Conservation (phyloP, 2,888 invertebrate species). For the Therioaphis trifolii region DNA sequence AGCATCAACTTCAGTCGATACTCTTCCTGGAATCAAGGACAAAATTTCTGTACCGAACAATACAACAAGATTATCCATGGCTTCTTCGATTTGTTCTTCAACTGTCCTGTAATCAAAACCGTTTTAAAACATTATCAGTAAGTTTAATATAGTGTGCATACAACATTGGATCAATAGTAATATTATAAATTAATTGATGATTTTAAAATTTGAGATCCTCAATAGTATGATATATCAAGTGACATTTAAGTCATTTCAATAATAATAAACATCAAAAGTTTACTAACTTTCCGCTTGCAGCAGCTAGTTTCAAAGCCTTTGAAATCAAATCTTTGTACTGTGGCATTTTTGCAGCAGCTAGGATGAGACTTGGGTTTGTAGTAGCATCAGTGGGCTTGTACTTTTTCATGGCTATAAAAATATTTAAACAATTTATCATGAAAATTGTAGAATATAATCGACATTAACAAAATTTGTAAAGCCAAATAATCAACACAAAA, state of each 20-base stretch:
- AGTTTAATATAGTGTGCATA: too few species aligned
- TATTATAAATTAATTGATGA: too few species aligned
- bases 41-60: constrained; percentile 97
- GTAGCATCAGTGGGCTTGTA: constrained; percentile 99
- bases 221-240: too few species aligned
- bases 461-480: too few species aligned
- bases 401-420: constrained; percentile 86
- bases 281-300: constrained; percentile 74
- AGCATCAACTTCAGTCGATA: constrained; percentile 96
- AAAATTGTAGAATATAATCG: too few species aligned
- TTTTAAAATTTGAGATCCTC: too few species aligned
- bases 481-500: too few species aligned
- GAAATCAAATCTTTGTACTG: constrained; percentile 90
- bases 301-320: constrained; percentile 90
- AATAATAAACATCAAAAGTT: not conserved
- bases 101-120: constrained; percentile 72
- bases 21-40: constrained; percentile 96
- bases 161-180: too few species aligned
- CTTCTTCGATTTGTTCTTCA: constrained; percentile 82
- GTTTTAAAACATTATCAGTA: too few species aligned
- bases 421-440: not conserved
- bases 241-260: too few species aligned
- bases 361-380: constrained; percentile 96
- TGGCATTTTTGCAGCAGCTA: constrained; percentile 94
- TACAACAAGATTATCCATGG: constrained; percentile 94